A percentile compares a stretch with the other conserved stretches of the same genome.
Conservation (phyloP, 1,140 invertebrate species). For the fruit fly (Drosophila melanogaster) region Release_6_plus_ISO1_MT NC_004354.4:19783501-19784000, state of each 20-base stretch:
- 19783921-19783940: too few species aligned
- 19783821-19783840: background rate
- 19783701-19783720: constrained; percentile 22
- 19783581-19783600: background rate
- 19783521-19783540: constrained; percentile 82
- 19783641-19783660: constrained; percentile 48
- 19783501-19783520: constrained; percentile 79
- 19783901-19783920: too few species aligned
- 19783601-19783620: constrained; percentile 27
- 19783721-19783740: constrained; percentile 17
- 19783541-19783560: constrained; percentile 57
- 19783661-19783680: constrained; percentile 46
- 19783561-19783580: constrained; percentile 70
- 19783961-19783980: too few species aligned
- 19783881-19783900: background rate
- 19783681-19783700: constrained; percentile 7
- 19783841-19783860: background rate
- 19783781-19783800: constrained; percentile 7
- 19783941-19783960: too few species aligned
- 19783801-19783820: background rate
- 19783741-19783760: constrained; percentile 74
- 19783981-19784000: too few species aligned
- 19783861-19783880: background rate
- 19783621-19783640: constrained; percentile 31
- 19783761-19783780: constrained; percentile 58